Evolutionary conservation across 2,888 invertebrate species (phyloP), one percentile per base, ranked within the genome.

Genomic region (Nineta flava): DNA sequence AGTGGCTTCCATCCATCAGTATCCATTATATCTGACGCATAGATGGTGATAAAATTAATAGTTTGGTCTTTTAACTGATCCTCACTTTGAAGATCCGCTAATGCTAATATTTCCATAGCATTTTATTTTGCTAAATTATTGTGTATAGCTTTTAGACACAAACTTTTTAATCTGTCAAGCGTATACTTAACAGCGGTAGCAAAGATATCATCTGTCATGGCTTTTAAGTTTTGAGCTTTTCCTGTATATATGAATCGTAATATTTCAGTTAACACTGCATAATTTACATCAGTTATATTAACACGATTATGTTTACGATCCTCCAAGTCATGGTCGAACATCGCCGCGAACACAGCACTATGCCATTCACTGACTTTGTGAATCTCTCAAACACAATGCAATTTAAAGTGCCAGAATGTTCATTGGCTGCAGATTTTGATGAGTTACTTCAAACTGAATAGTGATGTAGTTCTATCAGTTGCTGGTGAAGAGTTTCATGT

Each of bases 271-370:
- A 97, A 76, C 54, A 97, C 97, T 68, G 97, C 97, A 66, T 94
- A 92, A 70, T 99, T 97, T 47, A 99, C 94, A 69, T 99, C 99
- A 49, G 90, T 88, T 64, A 91, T 91, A 69, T 92, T 93, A 47
- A 97, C 96, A 61, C 94, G 79, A 73, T 95, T 96, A 69, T 91
- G 82, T 72, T 95, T 95, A 57, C 93, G 76, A 66, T 97, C 97
- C 65, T 94, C 93, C 94, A 97, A 96, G 71, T 96, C 94, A 70
- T 97, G 97, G 67, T 96, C 95, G 70, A 99, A 97, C 97, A 99
- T 99, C 54, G 99, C 99, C 62, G 93, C 92, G 72, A 99, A 99
- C 41, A 97, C 97, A 56, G 94, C 94, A 76, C 95, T 95, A 62
- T 97, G 82, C n/a, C n/a, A n/a, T n/a, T n/a, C n/a, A n/a, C n/a